Evolutionary conservation across 2,888 invertebrate species (phyloP), one percentile per base, ranked within the genome.

Genomic region (Callimorpha dominula): DNA sequence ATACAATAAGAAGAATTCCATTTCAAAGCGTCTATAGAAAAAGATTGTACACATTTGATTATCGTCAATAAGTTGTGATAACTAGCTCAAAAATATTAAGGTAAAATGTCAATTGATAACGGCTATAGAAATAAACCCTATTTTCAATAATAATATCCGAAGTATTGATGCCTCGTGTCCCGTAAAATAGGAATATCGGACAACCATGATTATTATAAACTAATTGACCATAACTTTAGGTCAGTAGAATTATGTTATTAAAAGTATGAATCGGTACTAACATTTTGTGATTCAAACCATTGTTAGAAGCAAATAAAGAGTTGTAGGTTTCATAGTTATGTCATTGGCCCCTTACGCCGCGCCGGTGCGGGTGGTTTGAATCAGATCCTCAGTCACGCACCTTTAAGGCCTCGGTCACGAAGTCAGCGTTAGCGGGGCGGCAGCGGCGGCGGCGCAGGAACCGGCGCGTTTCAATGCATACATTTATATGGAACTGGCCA

Each of bases 141-240:
- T 65, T 65, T 49, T 31, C 14, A 46, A 14, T 65, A 50, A 50
- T 50, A 50, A 65, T 65, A 17, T 17, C 65, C 50, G 9, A 65
- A 17, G 15, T 65, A 50, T 50, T 65, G 43, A 64, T 64, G 43
- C 1, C 7, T n/a, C 17, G 9, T 65, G 65, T 50, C 65, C 65
- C 65, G 50, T 65, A 65, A 65, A 65, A 9, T 14, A 49, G 12
- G 31, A 50, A 31, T 50, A 31, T 31, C 15, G 31, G 20, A 31
- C 31, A 31, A 40, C 17, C 31, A 20, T 17, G 49, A 50, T 9
- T 31, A 31, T 65, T 14, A 31, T 65, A 40, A 40, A 17, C 8
- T 50, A 65, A 50, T 65, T 65, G 65, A 65, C 65, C 65, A 40
- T 49, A 65, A 31, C 50, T 31, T 65, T 17, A 65, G 50, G 15